Conservation (phyloP, 64 coral and sea anemone genomes). For the Astreopora myriophthalma region DNA sequence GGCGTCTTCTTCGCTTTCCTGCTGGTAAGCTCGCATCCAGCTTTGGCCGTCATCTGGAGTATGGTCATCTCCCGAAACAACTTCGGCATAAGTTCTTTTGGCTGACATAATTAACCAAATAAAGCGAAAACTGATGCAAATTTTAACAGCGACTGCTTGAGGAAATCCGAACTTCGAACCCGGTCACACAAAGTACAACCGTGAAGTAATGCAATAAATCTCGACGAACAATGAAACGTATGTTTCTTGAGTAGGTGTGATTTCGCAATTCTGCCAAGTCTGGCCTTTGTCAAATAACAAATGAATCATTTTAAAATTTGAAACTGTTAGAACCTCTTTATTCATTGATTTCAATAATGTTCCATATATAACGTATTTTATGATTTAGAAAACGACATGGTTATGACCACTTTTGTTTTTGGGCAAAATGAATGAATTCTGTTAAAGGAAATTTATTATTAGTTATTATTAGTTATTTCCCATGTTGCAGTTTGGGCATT, state of each 20-base stretch:
- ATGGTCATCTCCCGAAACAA: not conserved
- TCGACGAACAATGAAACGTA: not conserved
- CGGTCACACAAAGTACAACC: not conserved
- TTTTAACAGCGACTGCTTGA: constrained; percentile 5
- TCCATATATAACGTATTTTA: too few species aligned
- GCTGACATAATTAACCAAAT: constrained; percentile 25
- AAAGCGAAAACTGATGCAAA: not conserved
- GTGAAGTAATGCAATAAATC: not conserved
- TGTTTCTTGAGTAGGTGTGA: not conserved
- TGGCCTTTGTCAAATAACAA: not conserved
- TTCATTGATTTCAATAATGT: not conserved
- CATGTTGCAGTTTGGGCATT: too few species aligned
- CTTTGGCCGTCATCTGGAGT: constrained; percentile 16
- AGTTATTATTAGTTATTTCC: too few species aligned
- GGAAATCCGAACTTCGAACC: constrained; percentile 14
- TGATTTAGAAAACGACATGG: not conserved
- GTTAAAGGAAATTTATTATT: too few species aligned
- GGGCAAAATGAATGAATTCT: too few species aligned
- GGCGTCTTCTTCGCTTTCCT: constrained; percentile 23
- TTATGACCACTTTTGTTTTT: too few species aligned
- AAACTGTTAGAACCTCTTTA: too few species aligned
- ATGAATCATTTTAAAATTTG: not conserved
- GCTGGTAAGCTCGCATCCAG: constrained; percentile 29
- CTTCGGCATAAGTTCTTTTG: constrained; percentile 26
- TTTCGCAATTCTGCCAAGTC: not conserved